Percentiles rank a stretch among this genome's conserved stretches.
These are phyloP conservation scores for Hypomecis atomaria DNA, from an alignment of 2,888 invertebrate species.

Conservation along the genomic window DNA sequence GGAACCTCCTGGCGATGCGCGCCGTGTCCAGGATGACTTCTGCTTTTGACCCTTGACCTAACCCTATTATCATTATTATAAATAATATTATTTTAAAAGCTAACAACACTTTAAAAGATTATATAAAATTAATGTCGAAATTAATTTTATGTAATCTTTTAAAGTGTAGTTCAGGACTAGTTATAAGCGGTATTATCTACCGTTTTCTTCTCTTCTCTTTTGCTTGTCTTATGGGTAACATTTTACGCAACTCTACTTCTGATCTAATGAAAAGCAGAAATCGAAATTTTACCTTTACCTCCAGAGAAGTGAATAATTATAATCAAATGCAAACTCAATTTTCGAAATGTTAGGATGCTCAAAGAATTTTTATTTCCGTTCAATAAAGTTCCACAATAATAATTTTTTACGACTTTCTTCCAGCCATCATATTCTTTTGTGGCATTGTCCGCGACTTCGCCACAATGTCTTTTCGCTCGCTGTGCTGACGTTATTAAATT, in stretches of 20 bases:
- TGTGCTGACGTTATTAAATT: constrained; percentile 36
- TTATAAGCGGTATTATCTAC: too few species aligned
- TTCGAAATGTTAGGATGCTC: constrained; percentile 10
- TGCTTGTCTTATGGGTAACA: not conserved
- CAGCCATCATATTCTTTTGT: constrained; percentile 37
- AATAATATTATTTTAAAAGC: too few species aligned
- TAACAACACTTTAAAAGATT: too few species aligned
- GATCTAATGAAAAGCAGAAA: too few species aligned
- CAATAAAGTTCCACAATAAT: constrained; percentile 25
- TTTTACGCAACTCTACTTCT: too few species aligned
- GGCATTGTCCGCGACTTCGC: constrained; percentile 39
- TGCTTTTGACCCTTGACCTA: too few species aligned
- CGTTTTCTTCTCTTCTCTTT: not conserved
- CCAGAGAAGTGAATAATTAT: not conserved
- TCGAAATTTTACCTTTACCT: not conserved
- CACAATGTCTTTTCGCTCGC: constrained; percentile 32
- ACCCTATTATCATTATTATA: too few species aligned
- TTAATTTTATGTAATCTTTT: too few species aligned
- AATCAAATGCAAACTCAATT: not conserved
- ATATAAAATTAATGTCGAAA: too few species aligned
- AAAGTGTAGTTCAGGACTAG: too few species aligned
- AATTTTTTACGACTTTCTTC: constrained; percentile 30
- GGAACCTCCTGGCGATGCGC: too few species aligned
- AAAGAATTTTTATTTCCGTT: constrained; percentile 21
- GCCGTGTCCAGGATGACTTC: too few species aligned